Evolutionary conservation across 2,113 vertebrate species (phyloP), one percentile per base, ranked within the genome.

Genomic region (Setophaga kirtlandii): DNA sequence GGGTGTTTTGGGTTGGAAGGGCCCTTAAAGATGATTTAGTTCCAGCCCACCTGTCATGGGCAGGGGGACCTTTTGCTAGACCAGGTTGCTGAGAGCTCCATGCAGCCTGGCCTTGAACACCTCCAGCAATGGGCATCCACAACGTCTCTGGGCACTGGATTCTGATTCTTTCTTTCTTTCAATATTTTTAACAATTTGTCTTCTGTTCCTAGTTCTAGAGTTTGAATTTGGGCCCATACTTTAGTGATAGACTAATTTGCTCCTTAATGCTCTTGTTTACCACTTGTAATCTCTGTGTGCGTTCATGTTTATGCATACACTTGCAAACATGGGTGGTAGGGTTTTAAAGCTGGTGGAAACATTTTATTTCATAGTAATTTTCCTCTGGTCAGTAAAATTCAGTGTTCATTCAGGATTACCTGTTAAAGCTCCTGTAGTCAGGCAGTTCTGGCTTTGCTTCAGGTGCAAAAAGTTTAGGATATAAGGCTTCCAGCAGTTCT

Each of bases 371-470:
- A 28, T 5, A 20, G 42, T 47, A 6, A 19, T 64, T 69, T 55
- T 80, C 59, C 42, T 68, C 39, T 68, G 39, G 13, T 23, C 53
- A 21, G 33, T 64, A 60, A 73, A 90, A 71, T 62, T 50, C 7
- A 15, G 4, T 13, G 13, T 58, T 47, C 28, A 12, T 60, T 87
- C 15, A 35, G 46, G 90, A 73, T 97, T 98, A 99, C 99, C 99
- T 99, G 98, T 99, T 99, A 96, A 99, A 99, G 96, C 99, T 99
- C 92, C 98, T 99, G 97, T 98, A 99, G 50, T 98, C 98, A 6
- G 98, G 98, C 46, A 97, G 94, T 27, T 99, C 98, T 6, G 97
- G 77, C 87, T 89, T 98, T 76, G 98, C 97, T 93, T 98, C 98
- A 8, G 98, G 98, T 92, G 98, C 95, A 67, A 98, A 98, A 94